Percentiles rank a stretch among this genome's conserved stretches.
Conservation (phyloP, 2,888 invertebrate genomes). For the Eubasilissa splendida region DNA sequence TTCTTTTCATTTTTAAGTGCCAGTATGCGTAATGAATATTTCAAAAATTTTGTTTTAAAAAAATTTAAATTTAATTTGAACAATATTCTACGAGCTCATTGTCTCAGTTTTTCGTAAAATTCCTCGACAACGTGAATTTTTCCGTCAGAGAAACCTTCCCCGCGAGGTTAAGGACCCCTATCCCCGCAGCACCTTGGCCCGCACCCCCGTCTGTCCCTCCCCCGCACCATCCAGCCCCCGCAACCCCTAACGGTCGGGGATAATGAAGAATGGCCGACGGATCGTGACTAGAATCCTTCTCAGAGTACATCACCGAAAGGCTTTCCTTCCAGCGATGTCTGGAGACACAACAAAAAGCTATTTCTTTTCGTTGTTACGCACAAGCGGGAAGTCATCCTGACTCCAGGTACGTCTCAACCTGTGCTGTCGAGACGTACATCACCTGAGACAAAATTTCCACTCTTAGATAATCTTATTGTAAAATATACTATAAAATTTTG, state of each 20-base stretch:
- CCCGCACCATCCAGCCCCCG: constrained; percentile 1
- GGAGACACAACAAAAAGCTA: constrained; percentile 11
- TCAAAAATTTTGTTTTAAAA: no score
- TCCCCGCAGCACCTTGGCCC: constrained; percentile 60
- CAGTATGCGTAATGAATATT: no score
- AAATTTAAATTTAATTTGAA: no score
- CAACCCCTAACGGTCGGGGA: constrained; percentile 59
- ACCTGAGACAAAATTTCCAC: no score
- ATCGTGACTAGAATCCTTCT: constrained; percentile 64
- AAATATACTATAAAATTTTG: no score
- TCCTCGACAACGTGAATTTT: constrained; percentile 58
- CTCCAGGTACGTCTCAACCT: no score
- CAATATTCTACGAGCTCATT: no score
- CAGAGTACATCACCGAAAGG: neutral
- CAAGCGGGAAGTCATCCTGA: no score
- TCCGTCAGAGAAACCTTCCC: constrained; percentile 60
- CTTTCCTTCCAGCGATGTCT: constrained; percentile 10
- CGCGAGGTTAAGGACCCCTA: constrained; percentile 55
- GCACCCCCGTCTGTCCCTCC: constrained; percentile 60
- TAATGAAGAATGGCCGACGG: constrained; percentile 67
- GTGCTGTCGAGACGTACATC: no score
- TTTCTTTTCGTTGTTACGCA: neutral
- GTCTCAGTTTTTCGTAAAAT: neutral
- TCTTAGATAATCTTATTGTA: no score
- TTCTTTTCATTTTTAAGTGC: no score